phyloP scores from a whole-genome alignment of 2,113 vertebrate species.

The Alethe diademata region DNA sequence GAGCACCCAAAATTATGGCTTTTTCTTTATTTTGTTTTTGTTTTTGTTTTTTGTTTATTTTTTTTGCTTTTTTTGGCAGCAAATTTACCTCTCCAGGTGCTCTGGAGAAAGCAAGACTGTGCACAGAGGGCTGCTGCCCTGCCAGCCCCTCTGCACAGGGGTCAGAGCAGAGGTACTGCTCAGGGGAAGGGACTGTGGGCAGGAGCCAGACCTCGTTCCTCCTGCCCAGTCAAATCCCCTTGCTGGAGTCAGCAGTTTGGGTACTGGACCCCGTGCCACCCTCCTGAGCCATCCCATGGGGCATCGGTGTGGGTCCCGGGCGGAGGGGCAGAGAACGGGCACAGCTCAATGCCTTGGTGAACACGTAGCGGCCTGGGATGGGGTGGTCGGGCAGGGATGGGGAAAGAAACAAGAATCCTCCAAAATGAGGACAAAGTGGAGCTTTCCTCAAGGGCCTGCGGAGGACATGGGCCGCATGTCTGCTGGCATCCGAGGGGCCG shows the following conservation, averaged over 20 bases:
- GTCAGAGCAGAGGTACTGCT: background rate
- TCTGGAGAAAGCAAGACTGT: background rate
- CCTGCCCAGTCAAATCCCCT: background rate
- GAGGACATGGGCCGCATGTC: background rate
- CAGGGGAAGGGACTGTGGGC: background rate
- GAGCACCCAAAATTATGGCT: too few relatives aligned
- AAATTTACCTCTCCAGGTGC: background rate
- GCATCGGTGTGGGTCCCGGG: background rate
- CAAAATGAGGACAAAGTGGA: slow-evolving; percentile 61
- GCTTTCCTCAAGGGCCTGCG: slow-evolving; percentile 36
- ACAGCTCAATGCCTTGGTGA: slow-evolving; percentile 40
- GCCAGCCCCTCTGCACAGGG: background rate
- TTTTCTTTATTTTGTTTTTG: background rate
- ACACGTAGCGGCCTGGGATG: background rate
- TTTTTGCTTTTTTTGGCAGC: background rate
- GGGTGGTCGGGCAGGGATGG: fast-evolving
- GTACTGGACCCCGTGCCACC: background rate
- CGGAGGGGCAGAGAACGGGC: background rate
- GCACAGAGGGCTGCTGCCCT: background rate
- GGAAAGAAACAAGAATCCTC: slow-evolving; percentile 53
- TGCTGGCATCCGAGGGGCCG: background rate
- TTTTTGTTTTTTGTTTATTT: background rate
- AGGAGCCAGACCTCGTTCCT: background rate
- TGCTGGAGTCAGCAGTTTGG: background rate
- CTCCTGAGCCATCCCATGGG: background rate